These are phyloP conservation scores for Thecocarcelia acutangulata DNA, from an alignment of 2,888 invertebrate genomes.

Conservation along the genomic window DNA sequence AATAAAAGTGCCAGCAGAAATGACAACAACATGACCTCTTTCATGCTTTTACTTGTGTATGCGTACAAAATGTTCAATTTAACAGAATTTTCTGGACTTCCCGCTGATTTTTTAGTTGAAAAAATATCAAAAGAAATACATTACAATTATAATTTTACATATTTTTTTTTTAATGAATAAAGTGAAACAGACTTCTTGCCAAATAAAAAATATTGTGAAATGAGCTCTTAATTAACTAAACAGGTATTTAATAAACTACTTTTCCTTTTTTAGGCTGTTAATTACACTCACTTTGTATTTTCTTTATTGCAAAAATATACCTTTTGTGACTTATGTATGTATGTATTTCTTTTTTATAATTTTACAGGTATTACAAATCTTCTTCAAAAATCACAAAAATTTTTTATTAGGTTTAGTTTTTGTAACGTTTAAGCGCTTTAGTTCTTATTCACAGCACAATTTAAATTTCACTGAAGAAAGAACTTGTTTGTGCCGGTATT, in stretches of 20 bases:
- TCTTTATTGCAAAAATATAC: slow-evolving; percentile 33
- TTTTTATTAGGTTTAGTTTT: slow-evolving; percentile 6
- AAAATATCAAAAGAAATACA: slow-evolving; percentile 15
- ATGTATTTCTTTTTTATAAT: background rate
- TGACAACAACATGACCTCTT: slow-evolving; percentile 53
- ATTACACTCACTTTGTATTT: slow-evolving; percentile 56
- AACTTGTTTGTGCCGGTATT: slow-evolving; percentile 74
- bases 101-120: slow-evolving; percentile 43
- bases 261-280: slow-evolving; percentile 23
- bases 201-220: slow-evolving; percentile 66
- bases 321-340: slow-evolving; percentile 17
- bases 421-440: slow-evolving; percentile 31
- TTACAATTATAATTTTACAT: background rate
- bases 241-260: slow-evolving; percentile 13
- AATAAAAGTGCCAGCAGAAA: slow-evolving; percentile 54
- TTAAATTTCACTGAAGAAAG: slow-evolving; percentile 74
- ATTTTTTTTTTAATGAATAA: background rate
- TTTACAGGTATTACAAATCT: slow-evolving; percentile 43
- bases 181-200: slow-evolving; percentile 62
- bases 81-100: slow-evolving; percentile 66
- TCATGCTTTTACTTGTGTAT: slow-evolving; percentile 40
- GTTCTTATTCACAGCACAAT: slow-evolving; percentile 72
- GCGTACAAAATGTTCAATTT: slow-evolving; percentile 47
- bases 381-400: slow-evolving; percentile 18
- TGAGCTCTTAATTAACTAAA: slow-evolving; percentile 27